Base-by-base conservation (phyloP, 2,113 vertebrate species). In the Sorex araneus region DNA sequence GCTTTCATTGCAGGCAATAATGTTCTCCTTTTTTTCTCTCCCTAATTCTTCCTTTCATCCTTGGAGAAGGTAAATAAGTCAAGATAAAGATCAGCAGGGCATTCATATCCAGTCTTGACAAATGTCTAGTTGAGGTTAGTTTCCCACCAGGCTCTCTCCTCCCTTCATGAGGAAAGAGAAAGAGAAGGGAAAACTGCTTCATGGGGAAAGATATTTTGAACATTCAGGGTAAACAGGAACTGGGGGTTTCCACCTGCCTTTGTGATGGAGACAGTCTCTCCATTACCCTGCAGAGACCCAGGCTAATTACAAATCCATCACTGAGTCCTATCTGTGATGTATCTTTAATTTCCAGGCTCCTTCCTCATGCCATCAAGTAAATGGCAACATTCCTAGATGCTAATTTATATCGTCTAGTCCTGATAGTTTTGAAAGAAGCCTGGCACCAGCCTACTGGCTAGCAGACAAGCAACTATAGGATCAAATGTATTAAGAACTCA, bases 361-460 rank as follows among this genome's bases (percentile, higher is more conserved):
- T 36, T 92, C 50, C 79, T 45, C 10, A 43, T 54, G 25, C 70
- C 54, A 75, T 92, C 60, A 93, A 90, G 50, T 76, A 80, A 87
- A 77, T 93, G 73, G 43, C 66, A 92, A 76, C 63, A 91, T 86
- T 94, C 70, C 81, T 92, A 69, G 30, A 69, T 87, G 60, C 15
- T 92, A 63, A 94, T 89, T 91, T 81, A 76, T 63, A 47, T 67
- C 86, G 77, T 91, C 87, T 87, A 34, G 12, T 6, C n/a, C 40
- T 75, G 67, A 80, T 66, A n/a, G 3, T 80, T 89, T 86, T 92
- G 75, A 47, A 47, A 92, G 47, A 92, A 83, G 76, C 79, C 90
- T 84, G 40, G 75, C 40, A 90, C 70, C 88, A 90, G 67, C 13
- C 2, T 54, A 28, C 25, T 85, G 1, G 12, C 50, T 85, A 34